phyloP scores from a whole-genome alignment of 2,888 invertebrate species.

The Lasioglossum zephyrum region DNA sequence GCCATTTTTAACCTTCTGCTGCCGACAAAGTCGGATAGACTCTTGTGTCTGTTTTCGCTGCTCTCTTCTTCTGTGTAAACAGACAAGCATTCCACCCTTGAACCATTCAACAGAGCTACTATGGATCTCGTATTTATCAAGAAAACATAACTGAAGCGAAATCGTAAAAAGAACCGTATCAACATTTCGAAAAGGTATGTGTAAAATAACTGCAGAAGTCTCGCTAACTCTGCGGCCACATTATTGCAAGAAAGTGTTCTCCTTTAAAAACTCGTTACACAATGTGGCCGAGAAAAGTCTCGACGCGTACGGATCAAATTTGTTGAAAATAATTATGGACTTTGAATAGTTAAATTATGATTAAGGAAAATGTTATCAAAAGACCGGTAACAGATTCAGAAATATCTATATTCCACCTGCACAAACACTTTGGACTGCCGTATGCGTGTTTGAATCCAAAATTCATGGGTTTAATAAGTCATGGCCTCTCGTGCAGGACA shows the following conservation, averaged over 20 bases:
- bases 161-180: neutral
- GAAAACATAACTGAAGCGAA: neutral
- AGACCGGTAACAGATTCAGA: neutral
- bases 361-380: neutral
- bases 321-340: neutral
- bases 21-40: neutral
- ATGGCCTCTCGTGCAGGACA: neutral
- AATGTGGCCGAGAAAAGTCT: neutral
- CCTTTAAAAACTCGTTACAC: neutral
- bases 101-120: neutral
- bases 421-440: neutral
- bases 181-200: neutral
- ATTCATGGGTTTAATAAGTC: neutral
- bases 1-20: neutral
- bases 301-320: neutral
- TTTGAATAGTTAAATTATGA: no score
- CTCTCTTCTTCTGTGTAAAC: neutral
- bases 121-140: slow-evolving; percentile 4
- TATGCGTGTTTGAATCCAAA: neutral
- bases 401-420: neutral
- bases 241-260: neutral
- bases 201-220: neutral
- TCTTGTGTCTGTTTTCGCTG: neutral
- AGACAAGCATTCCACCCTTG: neutral
- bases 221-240: neutral